Percentiles rank a stretch among this genome's conserved stretches.
These are phyloP conservation scores for Pelobates fuscus DNA, from an alignment of 2,113 vertebrate species.

Conservation along the genomic window DNA sequence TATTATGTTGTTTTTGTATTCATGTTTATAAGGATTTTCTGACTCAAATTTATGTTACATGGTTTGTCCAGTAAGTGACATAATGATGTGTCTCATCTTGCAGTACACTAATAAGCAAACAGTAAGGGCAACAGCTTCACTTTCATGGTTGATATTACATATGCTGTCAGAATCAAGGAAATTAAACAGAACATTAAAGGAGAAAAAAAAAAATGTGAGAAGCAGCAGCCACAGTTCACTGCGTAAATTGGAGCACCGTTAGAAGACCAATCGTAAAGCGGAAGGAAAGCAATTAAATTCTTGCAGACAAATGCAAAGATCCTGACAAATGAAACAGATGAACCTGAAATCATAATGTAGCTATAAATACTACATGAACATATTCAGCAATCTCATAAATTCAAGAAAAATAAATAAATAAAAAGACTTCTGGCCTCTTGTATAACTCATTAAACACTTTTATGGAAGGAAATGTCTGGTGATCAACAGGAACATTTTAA, in stretches of 20 bases:
- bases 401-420: too few relatives aligned
- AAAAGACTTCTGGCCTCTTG: too few relatives aligned
- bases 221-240: slow-evolving; percentile 29
- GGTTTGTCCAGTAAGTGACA: too few relatives aligned
- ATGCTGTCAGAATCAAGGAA: slow-evolving; percentile 2
- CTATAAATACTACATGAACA: background rate
- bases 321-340: slow-evolving; percentile 25
- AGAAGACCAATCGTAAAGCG: slow-evolving; percentile 1
- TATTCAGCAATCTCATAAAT: too few relatives aligned
- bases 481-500: too few relatives aligned
- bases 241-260: slow-evolving; percentile 24
- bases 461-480: too few relatives aligned
- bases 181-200: slow-evolving; percentile 17
- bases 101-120: background rate
- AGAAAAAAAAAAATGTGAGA: background rate
- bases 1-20: too few relatives aligned
- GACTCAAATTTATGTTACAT: too few relatives aligned
- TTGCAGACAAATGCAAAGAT: slow-evolving; percentile 3
- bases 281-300: slow-evolving; percentile 40
- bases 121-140: background rate
- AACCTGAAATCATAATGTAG: slow-evolving; percentile 16
- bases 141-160: slow-evolving; percentile 5
- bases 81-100: background rate
- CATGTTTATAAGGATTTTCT: too few relatives aligned
- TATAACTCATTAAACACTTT: too few relatives aligned